Evolutionary conservation across 2,797 vertebrate species (phyloP).

Genomic region (Salarias fasciatus): DNA sequence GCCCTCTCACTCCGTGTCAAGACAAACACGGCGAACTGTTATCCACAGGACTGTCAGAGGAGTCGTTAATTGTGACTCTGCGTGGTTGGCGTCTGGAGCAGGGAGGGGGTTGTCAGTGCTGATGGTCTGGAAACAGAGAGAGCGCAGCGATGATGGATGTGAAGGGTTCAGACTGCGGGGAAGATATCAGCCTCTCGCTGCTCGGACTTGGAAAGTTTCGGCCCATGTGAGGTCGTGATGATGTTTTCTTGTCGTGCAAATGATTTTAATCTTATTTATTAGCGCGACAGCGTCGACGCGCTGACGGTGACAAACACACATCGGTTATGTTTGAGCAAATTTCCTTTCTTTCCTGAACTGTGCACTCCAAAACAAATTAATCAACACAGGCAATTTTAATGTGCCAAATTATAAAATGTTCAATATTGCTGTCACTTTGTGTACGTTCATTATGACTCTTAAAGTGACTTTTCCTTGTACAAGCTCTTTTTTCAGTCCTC

Average conservation of each 20-base stretch:
- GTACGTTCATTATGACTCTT: constrained; percentile 20
- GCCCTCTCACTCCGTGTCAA: constrained; percentile 46
- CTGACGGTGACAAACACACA: no score
- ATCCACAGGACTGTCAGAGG: constrained; percentile 23
- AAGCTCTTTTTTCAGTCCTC: constrained; percentile 3
- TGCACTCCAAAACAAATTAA: not conserved
- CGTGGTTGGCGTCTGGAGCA: constrained; percentile 22
- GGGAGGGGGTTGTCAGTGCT: constrained; percentile 13
- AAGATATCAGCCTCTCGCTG: constrained; percentile 20
- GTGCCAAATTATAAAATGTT: constrained; percentile 20
- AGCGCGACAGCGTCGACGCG: no score
- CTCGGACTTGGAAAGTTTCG: constrained; percentile 8
- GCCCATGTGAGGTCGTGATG: constrained; percentile 11
- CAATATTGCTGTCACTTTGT: constrained; percentile 12
- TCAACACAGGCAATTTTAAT: not conserved
- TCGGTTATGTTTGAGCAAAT: no score
- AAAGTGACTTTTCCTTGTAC: constrained; percentile 21
- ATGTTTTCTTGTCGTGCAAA: constrained; percentile 10
- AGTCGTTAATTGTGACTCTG: constrained; percentile 43
- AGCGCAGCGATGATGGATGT: constrained; percentile 38
- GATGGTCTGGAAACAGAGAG: constrained; percentile 35
- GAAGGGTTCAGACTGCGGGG: not conserved
- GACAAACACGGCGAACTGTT: constrained; percentile 49
- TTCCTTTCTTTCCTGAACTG: no score
- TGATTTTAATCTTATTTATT: no score